phyloP scores from a whole-genome alignment of 1,140 invertebrate species.

The Diplogasteroides magnus region DNA sequence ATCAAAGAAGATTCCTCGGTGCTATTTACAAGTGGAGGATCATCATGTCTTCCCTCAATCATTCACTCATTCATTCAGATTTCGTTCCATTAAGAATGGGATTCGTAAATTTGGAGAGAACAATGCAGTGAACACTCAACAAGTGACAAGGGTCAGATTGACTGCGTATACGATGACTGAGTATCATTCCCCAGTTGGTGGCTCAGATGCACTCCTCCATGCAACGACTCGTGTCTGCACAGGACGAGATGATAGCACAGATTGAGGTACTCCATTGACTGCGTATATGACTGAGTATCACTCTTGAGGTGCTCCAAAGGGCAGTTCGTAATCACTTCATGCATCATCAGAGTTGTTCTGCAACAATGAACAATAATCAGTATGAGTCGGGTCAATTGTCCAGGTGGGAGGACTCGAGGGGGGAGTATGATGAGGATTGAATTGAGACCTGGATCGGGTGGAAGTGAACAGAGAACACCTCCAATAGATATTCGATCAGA shows the following conservation, averaged over 20 bases:
- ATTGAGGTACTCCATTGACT: conserved; percentile 34
- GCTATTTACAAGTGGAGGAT: conserved; percentile 52
- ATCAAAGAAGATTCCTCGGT: conserved; percentile 49
- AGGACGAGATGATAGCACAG: conserved; percentile 53
- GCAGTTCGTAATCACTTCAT: conserved; percentile 51
- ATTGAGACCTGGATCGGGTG: neutral
- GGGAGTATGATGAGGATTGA: neutral
- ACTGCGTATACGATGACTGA: no score
- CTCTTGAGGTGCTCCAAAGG: conserved; percentile 39
- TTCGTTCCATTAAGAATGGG: conserved; percentile 54
- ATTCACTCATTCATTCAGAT: no score
- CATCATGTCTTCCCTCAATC: no score
- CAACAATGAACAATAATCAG: neutral
- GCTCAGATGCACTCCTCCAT: conserved; percentile 52
- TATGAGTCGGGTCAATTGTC: neutral
- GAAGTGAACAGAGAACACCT: neutral
- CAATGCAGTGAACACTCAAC: conserved; percentile 44
- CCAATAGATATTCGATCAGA: neutral
- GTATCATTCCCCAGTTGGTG: conserved; percentile 49
- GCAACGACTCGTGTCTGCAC: conserved; percentile 43
- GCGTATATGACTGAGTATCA: neutral
- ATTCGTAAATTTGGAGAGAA: conserved; percentile 47
- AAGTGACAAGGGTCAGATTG: conserved; percentile 47
- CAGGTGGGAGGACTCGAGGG: neutral
- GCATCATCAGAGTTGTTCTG: neutral